These are phyloP conservation scores for Arenaria interpres DNA, from an alignment of 2,113 vertebrate genomes.

Conservation along the genomic window DNA sequence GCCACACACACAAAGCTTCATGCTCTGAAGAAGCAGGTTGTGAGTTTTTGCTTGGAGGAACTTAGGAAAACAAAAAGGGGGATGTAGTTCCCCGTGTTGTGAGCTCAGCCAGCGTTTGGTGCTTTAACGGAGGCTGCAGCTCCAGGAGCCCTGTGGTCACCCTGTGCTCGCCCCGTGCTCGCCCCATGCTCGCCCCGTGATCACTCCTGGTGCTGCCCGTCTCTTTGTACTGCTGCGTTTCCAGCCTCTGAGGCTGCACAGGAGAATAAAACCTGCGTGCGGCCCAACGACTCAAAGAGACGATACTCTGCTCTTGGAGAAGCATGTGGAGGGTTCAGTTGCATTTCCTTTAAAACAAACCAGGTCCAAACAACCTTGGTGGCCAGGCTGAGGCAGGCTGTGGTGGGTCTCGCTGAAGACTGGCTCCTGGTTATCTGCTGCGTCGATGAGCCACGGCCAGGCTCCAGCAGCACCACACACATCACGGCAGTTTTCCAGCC, in stretches of 20 bases:
- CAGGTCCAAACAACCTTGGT: neutral
- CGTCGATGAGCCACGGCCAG: rapidly evolving
- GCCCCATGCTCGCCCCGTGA: neutral
- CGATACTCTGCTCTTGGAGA: neutral
- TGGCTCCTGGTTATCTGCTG: neutral
- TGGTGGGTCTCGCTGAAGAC: neutral
- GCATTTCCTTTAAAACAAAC: no score
- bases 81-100: neutral
- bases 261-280: neutral
- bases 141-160: neutral
- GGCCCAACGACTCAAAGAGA: rapidly evolving
- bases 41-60: neutral
- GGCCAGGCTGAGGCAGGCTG: neutral
- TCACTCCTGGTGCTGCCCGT: no score
- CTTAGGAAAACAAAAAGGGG: neutral
- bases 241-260: neutral
- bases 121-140: neutral
- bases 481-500: rapidly evolving
- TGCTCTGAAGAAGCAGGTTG: neutral
- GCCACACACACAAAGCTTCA: rapidly evolving
- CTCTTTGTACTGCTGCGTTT: neutral
- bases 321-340: neutral
- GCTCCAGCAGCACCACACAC: neutral
- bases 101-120: neutral
- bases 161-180: neutral